phyloP scores from a whole-genome alignment of 2,888 invertebrate species.

The Microctonus brassicae region DNA sequence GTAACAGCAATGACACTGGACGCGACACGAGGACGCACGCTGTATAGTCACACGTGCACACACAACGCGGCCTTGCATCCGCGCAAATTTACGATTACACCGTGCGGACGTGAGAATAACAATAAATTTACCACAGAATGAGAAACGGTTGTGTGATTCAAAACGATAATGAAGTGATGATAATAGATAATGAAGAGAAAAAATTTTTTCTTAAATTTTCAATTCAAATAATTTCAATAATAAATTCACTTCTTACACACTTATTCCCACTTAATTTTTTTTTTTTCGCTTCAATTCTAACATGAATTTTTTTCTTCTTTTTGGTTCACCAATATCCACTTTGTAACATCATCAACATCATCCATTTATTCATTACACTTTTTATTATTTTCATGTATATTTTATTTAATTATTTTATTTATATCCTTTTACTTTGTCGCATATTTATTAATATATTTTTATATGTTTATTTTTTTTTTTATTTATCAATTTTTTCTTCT shows the following conservation, averaged over 20 bases:
- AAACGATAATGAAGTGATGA: background rate
- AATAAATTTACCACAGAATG: slow-evolving; percentile 8
- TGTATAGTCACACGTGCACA: slow-evolving; percentile 40
- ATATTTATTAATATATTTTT: background rate
- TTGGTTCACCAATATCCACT: slow-evolving; percentile 7
- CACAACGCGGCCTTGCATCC: slow-evolving; percentile 42
- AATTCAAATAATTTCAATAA: background rate
- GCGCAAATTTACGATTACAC: slow-evolving; percentile 23
- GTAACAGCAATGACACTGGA: slow-evolving; percentile 40
- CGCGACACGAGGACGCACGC: slow-evolving; percentile 40
- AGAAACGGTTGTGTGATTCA: background rate
- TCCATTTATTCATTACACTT: slow-evolving; percentile 28
- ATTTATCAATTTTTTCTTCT: no score
- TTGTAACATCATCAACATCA: slow-evolving; percentile 31
- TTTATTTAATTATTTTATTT: slow-evolving; percentile 17
- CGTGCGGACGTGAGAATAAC: slow-evolving; percentile 4
- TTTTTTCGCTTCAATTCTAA: slow-evolving; percentile 1
- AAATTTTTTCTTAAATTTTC: slow-evolving; percentile 9
- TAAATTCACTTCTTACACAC: slow-evolving; percentile 6
- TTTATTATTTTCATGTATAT: slow-evolving; percentile 13
- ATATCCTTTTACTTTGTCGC: slow-evolving; percentile 26
- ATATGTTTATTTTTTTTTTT: slow-evolving; percentile 22
- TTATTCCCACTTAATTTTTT: slow-evolving; percentile 11
- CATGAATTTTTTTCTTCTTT: background rate
- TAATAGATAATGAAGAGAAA: background rate